Evolutionary conservation across 64 coral and sea anemone species (phyloP).

Genomic region (Platygyra sinensis): DNA sequence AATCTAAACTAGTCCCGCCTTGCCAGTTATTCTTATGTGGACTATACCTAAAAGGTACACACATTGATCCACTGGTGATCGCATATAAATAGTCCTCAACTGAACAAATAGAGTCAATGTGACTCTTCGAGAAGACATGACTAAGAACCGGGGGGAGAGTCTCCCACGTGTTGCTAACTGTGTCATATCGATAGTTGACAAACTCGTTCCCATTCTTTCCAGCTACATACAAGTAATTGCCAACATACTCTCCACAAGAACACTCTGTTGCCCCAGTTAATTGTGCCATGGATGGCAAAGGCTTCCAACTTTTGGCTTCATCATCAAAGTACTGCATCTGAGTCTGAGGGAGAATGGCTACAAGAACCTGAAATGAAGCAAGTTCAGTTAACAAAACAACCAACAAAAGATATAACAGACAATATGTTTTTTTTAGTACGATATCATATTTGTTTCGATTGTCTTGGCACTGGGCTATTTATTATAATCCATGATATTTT

Average conservation of each 20-base stretch:
- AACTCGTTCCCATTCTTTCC: not conserved
- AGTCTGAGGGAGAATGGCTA: not conserved
- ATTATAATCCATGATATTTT: no score
- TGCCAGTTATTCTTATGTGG: not conserved
- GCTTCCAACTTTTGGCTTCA: not conserved
- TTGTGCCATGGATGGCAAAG: not conserved
- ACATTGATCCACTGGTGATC: not conserved
- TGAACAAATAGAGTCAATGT: not conserved
- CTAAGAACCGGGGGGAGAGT: not conserved
- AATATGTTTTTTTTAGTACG: no score
- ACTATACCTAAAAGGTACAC: not conserved
- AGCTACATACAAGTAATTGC: conserved; percentile 22
- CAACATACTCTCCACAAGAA: not conserved
- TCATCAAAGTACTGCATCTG: not conserved
- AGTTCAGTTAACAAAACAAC: no score
- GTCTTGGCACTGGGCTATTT: no score
- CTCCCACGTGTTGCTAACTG: not conserved
- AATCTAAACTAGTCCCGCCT: not conserved
- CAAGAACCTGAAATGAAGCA: not conserved
- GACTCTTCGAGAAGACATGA: no score
- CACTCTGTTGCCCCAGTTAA: not conserved
- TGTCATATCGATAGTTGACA: not conserved
- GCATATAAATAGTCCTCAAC: not conserved
- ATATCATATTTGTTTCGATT: no score
- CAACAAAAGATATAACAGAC: no score